Evolutionary conservation across 2,797 vertebrate genomes (phyloP).

Genomic region (Galago senegalensis): DNA sequence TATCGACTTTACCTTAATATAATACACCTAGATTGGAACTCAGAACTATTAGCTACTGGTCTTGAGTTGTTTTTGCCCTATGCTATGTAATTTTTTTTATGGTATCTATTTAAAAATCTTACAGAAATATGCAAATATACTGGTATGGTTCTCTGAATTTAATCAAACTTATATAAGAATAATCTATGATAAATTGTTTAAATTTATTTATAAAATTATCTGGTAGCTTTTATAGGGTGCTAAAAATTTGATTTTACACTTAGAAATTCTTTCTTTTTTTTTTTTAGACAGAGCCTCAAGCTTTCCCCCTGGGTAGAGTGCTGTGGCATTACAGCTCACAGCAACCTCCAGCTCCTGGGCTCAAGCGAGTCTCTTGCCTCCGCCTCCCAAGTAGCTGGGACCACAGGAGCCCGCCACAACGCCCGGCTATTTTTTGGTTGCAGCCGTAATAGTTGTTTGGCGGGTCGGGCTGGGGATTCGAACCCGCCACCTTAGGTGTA

Average conservation of each 20-base stretch:
- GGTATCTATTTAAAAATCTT: neutral
- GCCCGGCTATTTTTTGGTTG: too few relatives aligned
- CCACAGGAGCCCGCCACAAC: too few relatives aligned
- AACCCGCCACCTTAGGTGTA: too few relatives aligned
- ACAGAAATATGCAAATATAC: neutral
- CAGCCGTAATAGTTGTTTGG: too few relatives aligned
- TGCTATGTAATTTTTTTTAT: neutral
- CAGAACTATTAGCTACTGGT: neutral
- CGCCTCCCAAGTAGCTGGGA: too few relatives aligned
- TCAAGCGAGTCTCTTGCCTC: too few relatives aligned
- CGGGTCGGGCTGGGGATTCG: too few relatives aligned
- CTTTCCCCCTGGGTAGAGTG: too few relatives aligned
- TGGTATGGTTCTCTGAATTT: conserved; percentile 41
- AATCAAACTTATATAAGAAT: neutral
- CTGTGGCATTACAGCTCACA: too few relatives aligned
- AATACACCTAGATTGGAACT: neutral
- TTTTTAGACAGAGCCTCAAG: too few relatives aligned
- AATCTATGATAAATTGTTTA: conserved; percentile 53
- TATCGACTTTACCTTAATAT: neutral
- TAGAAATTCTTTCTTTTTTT: neutral
- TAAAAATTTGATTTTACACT: conserved; percentile 50
- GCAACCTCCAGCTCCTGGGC: too few relatives aligned
- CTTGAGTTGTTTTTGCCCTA: neutral
- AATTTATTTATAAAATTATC: conserved; percentile 53
- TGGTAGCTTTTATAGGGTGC: neutral